Conservation (phyloP, 2,797 vertebrate genomes). For the Squalus acanthias region DNA sequence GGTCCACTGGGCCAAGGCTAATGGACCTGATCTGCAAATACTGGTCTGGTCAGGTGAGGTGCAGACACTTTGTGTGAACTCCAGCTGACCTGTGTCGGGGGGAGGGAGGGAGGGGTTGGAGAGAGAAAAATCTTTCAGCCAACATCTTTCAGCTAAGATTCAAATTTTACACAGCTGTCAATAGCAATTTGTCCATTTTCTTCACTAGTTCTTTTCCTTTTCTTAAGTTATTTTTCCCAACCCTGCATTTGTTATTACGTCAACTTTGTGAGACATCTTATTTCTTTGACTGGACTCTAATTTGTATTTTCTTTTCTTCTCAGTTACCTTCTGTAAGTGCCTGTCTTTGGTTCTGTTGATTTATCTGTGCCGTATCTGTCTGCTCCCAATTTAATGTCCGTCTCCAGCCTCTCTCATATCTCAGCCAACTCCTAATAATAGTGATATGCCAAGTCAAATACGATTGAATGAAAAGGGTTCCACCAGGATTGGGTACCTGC, state of each 20-base stretch:
- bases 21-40: not conserved
- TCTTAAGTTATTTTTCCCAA: conserved; percentile 41
- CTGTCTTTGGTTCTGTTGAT: too few species aligned
- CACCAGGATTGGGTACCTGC: not conserved
- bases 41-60: not conserved
- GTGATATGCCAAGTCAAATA: not conserved
- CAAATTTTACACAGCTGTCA: not conserved
- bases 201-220: not conserved
- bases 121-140: not conserved
- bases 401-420: not conserved
- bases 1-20: not conserved
- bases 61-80: not conserved
- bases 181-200: not conserved
- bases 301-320: not conserved
- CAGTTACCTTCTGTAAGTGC: not conserved
- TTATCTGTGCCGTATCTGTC: not conserved
- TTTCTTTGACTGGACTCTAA: not conserved
- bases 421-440: not conserved
- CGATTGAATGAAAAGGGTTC: not conserved
- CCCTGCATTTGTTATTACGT: not conserved
- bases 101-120: not conserved
- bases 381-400: not conserved
- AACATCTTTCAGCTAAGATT: not conserved
- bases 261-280: not conserved
- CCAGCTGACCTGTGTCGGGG: not conserved